Conservation (phyloP, 2,888 invertebrate genomes). For the Sabellastarte sp. region DNA sequence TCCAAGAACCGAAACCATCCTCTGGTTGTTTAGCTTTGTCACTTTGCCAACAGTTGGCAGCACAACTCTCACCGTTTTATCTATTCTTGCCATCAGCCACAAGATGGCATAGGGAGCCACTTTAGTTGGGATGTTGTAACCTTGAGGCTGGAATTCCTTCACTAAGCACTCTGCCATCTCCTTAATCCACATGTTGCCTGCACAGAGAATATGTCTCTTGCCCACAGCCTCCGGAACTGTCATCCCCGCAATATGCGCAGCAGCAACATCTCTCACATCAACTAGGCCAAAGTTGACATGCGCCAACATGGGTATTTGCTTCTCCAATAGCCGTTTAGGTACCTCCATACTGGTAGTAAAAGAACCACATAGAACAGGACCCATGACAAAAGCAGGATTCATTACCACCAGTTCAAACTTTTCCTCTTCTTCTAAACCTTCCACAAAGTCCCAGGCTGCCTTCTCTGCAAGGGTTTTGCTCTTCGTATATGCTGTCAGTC, state of each 20-base stretch:
- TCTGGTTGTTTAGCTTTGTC: constrained; percentile 44
- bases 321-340: constrained; percentile 50
- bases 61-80: constrained; percentile 58
- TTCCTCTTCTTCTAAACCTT: constrained; percentile 39
- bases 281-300: constrained; percentile 60
- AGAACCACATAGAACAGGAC: constrained; percentile 53
- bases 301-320: constrained; percentile 56
- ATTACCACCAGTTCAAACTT: constrained; percentile 62
- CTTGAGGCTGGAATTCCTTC: constrained; percentile 57
- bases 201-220: neutral
- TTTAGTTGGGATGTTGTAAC: constrained; percentile 58
- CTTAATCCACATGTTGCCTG: constrained; percentile 26
- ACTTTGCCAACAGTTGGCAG: constrained; percentile 58
- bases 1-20: constrained; percentile 61
- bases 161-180: constrained; percentile 56
- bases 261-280: constrained; percentile 64
- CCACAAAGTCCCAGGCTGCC: constrained; percentile 1
- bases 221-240: constrained; percentile 38
- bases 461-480: constrained; percentile 1
- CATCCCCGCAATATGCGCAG: constrained; percentile 25
- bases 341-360: constrained; percentile 31
- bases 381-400: constrained; percentile 62
- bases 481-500: neutral
- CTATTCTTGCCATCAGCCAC: constrained; percentile 58
- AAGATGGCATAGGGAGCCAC: constrained; percentile 58